These are phyloP conservation scores for Protobothrops flavoviridis DNA, from an alignment of 2,113 vertebrate genomes.

Conservation along the genomic window DNA sequence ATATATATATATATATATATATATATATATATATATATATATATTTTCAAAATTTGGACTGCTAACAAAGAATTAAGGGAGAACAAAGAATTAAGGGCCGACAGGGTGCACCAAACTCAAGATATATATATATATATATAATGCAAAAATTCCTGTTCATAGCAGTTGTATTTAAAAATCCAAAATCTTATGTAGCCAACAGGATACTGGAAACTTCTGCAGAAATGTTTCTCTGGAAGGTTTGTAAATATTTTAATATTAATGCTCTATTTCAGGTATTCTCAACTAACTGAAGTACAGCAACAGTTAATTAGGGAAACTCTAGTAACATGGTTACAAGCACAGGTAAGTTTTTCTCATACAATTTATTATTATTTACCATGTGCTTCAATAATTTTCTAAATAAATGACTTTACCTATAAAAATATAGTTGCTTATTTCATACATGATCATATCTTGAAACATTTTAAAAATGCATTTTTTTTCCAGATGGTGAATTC, in stretches of 20 bases:
- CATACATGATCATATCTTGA: fast-evolving
- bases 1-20: too few relatives aligned
- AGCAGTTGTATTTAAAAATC: not conserved
- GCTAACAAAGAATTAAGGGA: too few relatives aligned
- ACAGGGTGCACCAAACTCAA: too few relatives aligned
- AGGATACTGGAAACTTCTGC: not conserved
- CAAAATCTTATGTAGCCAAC: not conserved
- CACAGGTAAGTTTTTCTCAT: constrained; percentile 76
- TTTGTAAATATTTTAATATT: constrained; percentile 6
- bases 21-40: too few relatives aligned
- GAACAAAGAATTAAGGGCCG: too few relatives aligned
- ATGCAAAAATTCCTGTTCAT: not conserved
- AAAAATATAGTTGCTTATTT: not conserved
- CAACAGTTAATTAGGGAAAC: constrained; percentile 96
- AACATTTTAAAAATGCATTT: constrained; percentile 27
- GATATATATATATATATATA: not conserved
- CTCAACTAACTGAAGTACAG: constrained; percentile 81
- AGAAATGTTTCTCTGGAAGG: not conserved
- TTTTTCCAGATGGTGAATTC: constrained; percentile 81
- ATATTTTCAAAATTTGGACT: too few relatives aligned
- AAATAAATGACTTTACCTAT: not conserved
- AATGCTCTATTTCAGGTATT: constrained; percentile 77
- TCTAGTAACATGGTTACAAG: constrained; percentile 94
- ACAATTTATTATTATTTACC: not conserved
- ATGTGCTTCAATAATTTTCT: not conserved